A percentile compares a stretch with the other conserved stretches of the same genome.
Evolutionary conservation across 2,888 invertebrate species (phyloP).

Genomic region (Calliopum simillimum): DNA sequence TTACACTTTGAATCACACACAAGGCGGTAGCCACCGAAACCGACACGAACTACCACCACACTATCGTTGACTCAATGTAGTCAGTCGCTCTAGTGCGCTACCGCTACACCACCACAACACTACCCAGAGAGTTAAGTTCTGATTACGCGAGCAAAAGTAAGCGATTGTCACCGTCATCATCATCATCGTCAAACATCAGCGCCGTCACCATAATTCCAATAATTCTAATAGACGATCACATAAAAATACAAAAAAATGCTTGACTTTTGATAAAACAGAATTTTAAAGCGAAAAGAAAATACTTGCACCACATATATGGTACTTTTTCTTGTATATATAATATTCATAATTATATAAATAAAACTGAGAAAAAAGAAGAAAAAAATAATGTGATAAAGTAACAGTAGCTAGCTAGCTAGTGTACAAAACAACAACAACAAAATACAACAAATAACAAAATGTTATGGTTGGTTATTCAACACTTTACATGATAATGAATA

Average conservation of each 20-base stretch:
- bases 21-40: conserved; percentile 7
- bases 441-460: conserved; percentile 4
- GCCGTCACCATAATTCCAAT: conserved; percentile 26
- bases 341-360: conserved; percentile 1
- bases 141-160: conserved; percentile 23
- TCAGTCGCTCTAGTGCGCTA: background rate
- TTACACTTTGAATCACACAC: conserved; percentile 14
- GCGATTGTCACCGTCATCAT: conserved; percentile 21
- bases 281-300: conserved; percentile 5
- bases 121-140: background rate
- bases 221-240: conserved; percentile 20
- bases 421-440: background rate
- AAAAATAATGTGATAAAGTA: background rate
- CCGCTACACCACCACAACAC: background rate
- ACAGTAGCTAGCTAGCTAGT: no score
- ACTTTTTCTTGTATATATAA: background rate
- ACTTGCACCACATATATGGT: background rate
- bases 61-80: background rate
- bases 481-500: conserved; percentile 11
- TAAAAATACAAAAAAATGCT: conserved; percentile 5
- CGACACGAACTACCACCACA: background rate
- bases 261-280: conserved; percentile 7
- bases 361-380: background rate
- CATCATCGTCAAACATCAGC: background rate
- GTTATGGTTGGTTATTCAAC: conserved; percentile 15